These are phyloP conservation scores for Ctenoplectra terminalis DNA, from an alignment of 1,140 invertebrate genomes.

Conservation along the genomic window DNA sequence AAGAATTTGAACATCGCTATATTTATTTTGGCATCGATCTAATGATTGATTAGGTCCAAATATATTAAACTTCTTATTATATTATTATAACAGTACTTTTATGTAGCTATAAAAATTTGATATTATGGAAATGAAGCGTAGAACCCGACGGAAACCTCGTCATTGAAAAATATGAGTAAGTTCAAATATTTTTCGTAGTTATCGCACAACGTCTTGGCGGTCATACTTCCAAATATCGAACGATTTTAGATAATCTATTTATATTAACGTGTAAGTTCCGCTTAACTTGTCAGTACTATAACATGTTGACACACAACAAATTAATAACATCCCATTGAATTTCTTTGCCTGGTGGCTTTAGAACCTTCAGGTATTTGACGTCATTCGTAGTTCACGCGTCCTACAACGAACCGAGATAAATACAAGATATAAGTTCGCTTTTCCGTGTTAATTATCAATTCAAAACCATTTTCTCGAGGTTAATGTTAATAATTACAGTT, in stretches of 20 bases:
- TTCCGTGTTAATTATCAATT: background rate
- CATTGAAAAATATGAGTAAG: no score
- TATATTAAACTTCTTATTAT: no score
- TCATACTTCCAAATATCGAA: background rate
- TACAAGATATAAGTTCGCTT: background rate
- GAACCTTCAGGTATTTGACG: slow-evolving; percentile 8
- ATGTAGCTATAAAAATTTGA: no score
- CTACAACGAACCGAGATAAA: background rate
- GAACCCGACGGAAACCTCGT: no score
- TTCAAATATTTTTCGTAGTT: no score
- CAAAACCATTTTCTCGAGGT: background rate
- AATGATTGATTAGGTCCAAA: no score
- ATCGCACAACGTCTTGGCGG: no score
- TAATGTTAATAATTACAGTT: background rate
- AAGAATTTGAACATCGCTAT: no score
- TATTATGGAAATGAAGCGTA: no score
- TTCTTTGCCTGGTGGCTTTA: background rate
- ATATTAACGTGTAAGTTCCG: background rate
- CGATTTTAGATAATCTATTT: background rate
- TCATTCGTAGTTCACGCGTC: background rate
- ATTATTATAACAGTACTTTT: no score
- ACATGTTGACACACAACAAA: background rate
- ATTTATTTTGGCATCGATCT: no score
- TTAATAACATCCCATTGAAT: background rate
- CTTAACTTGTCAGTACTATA: background rate